Conservation (phyloP, 2,888 invertebrate species). For the Rhagonycha lutea region DNA sequence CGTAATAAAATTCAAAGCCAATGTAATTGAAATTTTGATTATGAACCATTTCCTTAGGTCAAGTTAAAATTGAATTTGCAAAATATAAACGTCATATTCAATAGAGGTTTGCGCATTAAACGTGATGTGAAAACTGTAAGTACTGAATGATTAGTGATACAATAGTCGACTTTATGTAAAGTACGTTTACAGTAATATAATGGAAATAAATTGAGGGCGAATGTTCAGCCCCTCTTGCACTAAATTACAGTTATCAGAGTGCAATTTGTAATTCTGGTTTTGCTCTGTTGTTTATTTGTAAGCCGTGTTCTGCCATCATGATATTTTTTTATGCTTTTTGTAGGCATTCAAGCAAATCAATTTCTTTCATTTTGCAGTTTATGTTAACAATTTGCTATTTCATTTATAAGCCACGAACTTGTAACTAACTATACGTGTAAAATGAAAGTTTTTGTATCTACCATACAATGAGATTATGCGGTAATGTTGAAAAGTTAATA, state of each 20-base stretch:
- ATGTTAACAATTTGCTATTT: slow-evolving; percentile 1
- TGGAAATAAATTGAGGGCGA: slow-evolving; percentile 26
- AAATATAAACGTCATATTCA: background rate
- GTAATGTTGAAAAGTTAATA: background rate
- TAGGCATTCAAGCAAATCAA: slow-evolving; percentile 15
- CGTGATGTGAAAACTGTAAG: slow-evolving; percentile 25
- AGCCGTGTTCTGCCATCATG: slow-evolving; percentile 24
- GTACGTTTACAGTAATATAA: slow-evolving; percentile 7
- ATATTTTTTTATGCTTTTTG: slow-evolving; percentile 20
- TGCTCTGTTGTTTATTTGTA: slow-evolving; percentile 23
- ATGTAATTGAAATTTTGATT: background rate
- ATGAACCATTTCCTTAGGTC: background rate
- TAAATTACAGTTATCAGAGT: slow-evolving; percentile 28
- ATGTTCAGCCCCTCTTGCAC: slow-evolving; percentile 18
- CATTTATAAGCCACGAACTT: slow-evolving; percentile 1
- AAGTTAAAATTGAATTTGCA: background rate
- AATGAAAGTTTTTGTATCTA: background rate
- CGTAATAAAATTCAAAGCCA: background rate
- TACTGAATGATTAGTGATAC: background rate
- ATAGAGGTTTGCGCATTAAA: slow-evolving; percentile 6
- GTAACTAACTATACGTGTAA: background rate
- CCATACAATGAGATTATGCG: background rate
- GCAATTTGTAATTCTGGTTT: slow-evolving; percentile 26
- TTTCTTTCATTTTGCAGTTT: slow-evolving; percentile 5
- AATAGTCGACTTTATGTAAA: slow-evolving; percentile 17